These are phyloP conservation scores for Nematostella vectensis DNA, from an alignment of 92 coral and sea anemone species.

Conservation along the genomic window DNA sequence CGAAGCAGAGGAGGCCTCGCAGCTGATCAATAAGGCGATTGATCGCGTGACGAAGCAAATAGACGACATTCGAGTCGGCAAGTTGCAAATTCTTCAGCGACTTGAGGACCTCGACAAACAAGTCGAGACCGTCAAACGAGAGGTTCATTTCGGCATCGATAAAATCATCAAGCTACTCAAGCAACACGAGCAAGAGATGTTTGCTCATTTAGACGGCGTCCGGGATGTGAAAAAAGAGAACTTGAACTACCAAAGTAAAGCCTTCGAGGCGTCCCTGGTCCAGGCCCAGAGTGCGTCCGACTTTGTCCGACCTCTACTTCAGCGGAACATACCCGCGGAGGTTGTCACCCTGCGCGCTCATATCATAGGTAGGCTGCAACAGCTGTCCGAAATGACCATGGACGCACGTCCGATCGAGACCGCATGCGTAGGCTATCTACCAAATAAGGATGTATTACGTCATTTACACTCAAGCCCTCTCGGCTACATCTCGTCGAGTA, in stretches of 20 bases:
- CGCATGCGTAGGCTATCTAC: constrained; percentile 59
- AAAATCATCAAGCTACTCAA: constrained; percentile 40
- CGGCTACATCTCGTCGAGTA: constrained; percentile 69
- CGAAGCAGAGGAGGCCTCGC: constrained; percentile 10
- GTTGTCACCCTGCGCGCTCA: constrained; percentile 35
- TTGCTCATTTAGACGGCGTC: constrained; percentile 44
- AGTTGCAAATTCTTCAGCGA: constrained; percentile 34
- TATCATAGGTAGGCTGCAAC: constrained; percentile 51
- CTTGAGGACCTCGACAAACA: constrained; percentile 51
- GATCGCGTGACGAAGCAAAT: constrained; percentile 10
- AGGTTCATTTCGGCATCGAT: constrained; percentile 52
- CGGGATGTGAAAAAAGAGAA: constrained; percentile 60
- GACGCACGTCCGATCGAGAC: constrained; percentile 69
- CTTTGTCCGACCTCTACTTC: constrained; percentile 40
- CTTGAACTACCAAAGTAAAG: constrained; percentile 36
- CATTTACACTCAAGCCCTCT: constrained; percentile 50
- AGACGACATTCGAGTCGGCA: constrained; percentile 16
- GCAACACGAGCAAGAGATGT: constrained; percentile 66
- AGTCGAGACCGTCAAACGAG: constrained; percentile 45
- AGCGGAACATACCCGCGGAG: constrained; percentile 60
- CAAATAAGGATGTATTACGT: constrained; percentile 58
- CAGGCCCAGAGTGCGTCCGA: constrained; percentile 52
- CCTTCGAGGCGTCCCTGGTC: constrained; percentile 27
- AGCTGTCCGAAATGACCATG: constrained; percentile 33
- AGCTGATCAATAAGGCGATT: constrained; percentile 4